Evolutionary conservation across 2,797 vertebrate species (phyloP).

Genomic region (Oryzias dopingdopingensis): DNA sequence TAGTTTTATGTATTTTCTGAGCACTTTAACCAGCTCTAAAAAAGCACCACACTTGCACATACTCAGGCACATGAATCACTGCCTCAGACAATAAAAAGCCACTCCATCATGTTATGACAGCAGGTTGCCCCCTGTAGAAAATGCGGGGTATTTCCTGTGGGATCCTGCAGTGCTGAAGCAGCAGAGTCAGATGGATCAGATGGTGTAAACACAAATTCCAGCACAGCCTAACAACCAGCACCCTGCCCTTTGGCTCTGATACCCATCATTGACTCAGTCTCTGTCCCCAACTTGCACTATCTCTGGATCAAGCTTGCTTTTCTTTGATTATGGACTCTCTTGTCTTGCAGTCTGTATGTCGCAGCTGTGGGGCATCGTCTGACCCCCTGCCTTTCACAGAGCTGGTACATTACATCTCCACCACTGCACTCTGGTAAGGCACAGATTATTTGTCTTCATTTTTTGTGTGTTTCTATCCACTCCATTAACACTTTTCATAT

Average conservation of each 20-base stretch:
- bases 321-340: constrained; percentile 11
- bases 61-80: constrained; percentile 59
- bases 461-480: neutral
- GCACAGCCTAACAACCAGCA: constrained; percentile 15
- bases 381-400: constrained; percentile 96
- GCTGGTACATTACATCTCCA: constrained; percentile 96
- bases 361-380: constrained; percentile 93
- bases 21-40: constrained; percentile 8
- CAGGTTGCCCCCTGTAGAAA: constrained; percentile 48
- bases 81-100: constrained; percentile 50
- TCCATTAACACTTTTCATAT: neutral
- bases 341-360: constrained; percentile 87
- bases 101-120: constrained; percentile 65
- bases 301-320: constrained; percentile 34
- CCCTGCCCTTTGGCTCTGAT: constrained; percentile 32
- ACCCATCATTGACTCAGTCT: constrained; percentile 27
- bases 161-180: constrained; percentile 33
- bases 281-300: constrained; percentile 34
- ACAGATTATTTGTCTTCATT: constrained; percentile 7
- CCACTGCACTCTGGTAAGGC: constrained; percentile 93
- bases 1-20: constrained; percentile 23
- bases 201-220: constrained; percentile 40
- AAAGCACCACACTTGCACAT: constrained; percentile 4
- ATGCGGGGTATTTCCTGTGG: constrained; percentile 44
- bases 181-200: constrained; percentile 46